Evolutionary conservation across 2,888 invertebrate species (phyloP), one percentile per base, ranked within the genome.

Genomic region (Achlya flavicornis): DNA sequence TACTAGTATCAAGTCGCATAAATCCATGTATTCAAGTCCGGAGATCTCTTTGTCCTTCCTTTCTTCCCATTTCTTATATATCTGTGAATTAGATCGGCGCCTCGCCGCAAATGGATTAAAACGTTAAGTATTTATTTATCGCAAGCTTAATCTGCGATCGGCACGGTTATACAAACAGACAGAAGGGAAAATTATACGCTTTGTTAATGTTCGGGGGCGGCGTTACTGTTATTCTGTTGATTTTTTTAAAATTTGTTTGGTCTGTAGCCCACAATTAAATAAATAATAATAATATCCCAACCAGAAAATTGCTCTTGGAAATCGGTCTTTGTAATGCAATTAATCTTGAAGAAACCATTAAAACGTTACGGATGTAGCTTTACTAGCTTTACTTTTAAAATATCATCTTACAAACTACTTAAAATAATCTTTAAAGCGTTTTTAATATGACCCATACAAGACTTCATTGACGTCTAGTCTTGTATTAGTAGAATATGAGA

Each of bases 91-190:
- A 88, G 87, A 89, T 87, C 85, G 82, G 75, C 79, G 74, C 80
- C 82, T 53, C 53, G 53, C 53, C 73, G 87, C 85, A 90, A 91
- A 89, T 89, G 91, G 89, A 92, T 92, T 91, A 89, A 87, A 76
- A 78, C 86, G 87, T 79, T 88, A 90, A 92, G 90, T 92, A 87
- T 92, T 92, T 92, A 91, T 92, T 91, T 91, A 91, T 88, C 89
- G 85, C 74, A 75, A 81, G 78, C 76, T 87, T 91, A 90, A 91
- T 91, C 90, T 85, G 80, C 82, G 86, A 85, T 84, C 86, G 83
- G 76, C 75, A 76, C 82, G 86, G 88, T 87, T 89, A 88, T 77
- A 87, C 87, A 89, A 90, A 90, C 87, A 91, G 83, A 82, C 85
- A 74, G 83, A 69, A 53, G 79, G 79, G 83, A 84, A 86, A 91